Base-by-base conservation (phyloP, 2,797 vertebrate species). In the Acanthopagrus latus region DNA sequence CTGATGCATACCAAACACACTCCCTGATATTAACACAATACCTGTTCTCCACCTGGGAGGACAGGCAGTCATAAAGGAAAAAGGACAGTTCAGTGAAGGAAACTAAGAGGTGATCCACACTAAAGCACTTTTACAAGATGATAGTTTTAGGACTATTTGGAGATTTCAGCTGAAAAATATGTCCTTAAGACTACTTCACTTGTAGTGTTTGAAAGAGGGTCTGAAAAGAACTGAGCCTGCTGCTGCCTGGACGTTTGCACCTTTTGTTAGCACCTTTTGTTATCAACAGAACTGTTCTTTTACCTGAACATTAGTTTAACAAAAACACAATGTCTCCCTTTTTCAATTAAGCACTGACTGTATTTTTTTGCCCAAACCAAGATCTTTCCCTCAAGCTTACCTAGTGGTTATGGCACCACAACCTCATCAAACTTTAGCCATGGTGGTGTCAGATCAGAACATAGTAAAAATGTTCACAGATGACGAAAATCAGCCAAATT, bases 81-180 rank as follows among this genome's bases (percentile, higher is more conserved):
- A 43, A 38, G 71, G 55, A 65, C 33, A 65, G 20, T 60, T 33
- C 25, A 27, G 38, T 62, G 54, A 78, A 47, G 38, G 25, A 56
- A 57, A 48, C 57, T 10, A 33, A 82, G 72, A 60, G 1, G 1
- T 16, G 10, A n/a, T 66, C 46, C 6, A 66, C 74, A 43, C 20
- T 38, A 50, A n/a, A 66, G 27, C 16, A 73, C 33, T 51, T 69
- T 33, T 16, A 21, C 41, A 27, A 47, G 4, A 3, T 57, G 25
- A 18, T 23, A 71, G 21, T 21, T 59, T 52, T 20, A 60, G 23
- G 33, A 13, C 41, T 33, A 23, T 70, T 57, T 33, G 20, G 13
- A 77, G 29, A n/a, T 25, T 57, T 51, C 23, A 55, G 23, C 18
- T 20, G 4, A 25, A 60, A 20, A 60, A 68, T 33, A n/a, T 51